Conservation (phyloP, 2,113 vertebrate genomes). For the Nannospalax galili region DNA sequence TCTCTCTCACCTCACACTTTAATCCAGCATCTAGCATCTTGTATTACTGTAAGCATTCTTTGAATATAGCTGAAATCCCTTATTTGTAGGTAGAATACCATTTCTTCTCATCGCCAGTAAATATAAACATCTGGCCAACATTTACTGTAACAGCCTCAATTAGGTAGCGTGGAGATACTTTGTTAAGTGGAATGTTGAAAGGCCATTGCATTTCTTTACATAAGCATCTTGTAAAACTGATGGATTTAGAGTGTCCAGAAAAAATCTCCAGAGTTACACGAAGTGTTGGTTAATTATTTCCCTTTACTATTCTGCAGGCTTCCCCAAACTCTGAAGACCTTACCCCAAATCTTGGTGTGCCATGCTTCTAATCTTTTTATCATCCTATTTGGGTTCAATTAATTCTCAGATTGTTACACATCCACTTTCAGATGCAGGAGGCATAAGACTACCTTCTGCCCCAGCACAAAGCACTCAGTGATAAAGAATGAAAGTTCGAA, state of each 20-base stretch:
- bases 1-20: neutral
- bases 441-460: neutral
- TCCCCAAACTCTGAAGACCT: neutral
- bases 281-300: neutral
- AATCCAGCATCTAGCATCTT: neutral
- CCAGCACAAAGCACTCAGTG: neutral
- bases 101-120: constrained; percentile 23
- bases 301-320: constrained; percentile 4
- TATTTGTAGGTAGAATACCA: neutral
- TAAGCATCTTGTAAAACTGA: neutral
- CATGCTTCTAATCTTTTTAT: neutral
- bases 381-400: neutral
- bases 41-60: constrained; percentile 29
- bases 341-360: neutral
- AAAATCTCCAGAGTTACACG: constrained; percentile 20
- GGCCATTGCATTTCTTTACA: neutral
- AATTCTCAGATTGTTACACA: neutral
- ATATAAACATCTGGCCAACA: constrained; percentile 43
- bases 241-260: neutral
- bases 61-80: constrained; percentile 36
- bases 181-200: constrained; percentile 42
- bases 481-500: neutral
- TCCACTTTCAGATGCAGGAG: neutral
- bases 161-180: neutral
- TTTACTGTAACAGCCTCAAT: neutral